Conservation (phyloP, 2,797 vertebrate species). For the Spheniscus humboldti region DNA sequence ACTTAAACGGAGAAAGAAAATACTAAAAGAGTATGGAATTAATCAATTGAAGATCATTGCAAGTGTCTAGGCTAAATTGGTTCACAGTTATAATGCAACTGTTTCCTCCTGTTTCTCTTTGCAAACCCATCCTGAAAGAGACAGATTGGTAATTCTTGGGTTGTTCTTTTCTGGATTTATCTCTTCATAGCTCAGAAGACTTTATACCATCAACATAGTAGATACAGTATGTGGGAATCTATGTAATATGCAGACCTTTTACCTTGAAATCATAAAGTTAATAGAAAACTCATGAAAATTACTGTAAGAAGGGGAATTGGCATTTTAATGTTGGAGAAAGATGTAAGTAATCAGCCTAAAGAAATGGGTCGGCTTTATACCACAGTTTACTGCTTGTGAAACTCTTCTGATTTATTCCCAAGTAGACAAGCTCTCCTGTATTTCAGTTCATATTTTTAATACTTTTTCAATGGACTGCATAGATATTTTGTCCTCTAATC, state of each 20-base stretch:
- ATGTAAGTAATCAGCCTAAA: background rate
- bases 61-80: background rate
- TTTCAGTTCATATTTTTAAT: background rate
- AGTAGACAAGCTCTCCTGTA: background rate
- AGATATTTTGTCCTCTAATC: background rate
- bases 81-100: background rate
- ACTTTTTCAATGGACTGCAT: background rate
- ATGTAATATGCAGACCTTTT: background rate
- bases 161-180: background rate
- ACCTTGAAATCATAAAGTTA: background rate
- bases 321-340: conserved; percentile 6
- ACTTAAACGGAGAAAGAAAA: background rate
- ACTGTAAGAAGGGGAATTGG: background rate
- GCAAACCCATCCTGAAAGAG: background rate
- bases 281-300: background rate
- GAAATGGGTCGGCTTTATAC: background rate
- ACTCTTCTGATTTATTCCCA: conserved; percentile 12
- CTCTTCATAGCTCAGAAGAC: background rate
- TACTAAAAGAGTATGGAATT: background rate
- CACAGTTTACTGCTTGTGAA: background rate
- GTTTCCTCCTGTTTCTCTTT: background rate
- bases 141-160: background rate
- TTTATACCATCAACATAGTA: background rate
- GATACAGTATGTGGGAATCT: background rate
- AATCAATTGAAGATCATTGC: background rate